Evolutionary conservation across 2,113 vertebrate species (phyloP).

Genomic region (Peromyscus maniculatus): DNA sequence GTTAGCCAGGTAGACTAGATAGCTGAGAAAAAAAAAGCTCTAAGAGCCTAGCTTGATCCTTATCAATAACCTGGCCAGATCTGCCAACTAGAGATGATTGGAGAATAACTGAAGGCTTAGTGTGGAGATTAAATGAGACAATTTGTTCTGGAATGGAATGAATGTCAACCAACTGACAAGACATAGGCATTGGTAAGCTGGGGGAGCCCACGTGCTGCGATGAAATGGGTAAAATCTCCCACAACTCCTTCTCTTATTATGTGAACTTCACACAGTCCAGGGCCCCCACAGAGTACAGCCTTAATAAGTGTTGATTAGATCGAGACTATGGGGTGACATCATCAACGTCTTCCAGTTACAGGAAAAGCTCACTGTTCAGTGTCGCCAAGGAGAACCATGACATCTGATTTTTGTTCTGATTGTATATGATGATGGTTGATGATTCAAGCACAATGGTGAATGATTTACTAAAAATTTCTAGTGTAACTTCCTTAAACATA

Average conservation of each 20-base stretch:
- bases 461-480: background rate
- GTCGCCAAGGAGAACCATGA: background rate
- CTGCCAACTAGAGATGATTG: background rate
- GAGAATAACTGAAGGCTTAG: background rate
- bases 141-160: background rate
- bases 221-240: background rate
- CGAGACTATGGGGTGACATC: background rate
- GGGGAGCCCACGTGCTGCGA: background rate
- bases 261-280: background rate
- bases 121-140: background rate
- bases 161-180: constrained; percentile 2
- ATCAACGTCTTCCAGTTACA: constrained; percentile 7
- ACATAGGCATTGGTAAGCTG: rapidly evolving
- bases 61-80: background rate
- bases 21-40: background rate
- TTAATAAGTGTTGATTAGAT: background rate
- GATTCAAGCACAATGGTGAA: background rate
- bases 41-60: background rate
- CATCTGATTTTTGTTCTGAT: background rate
- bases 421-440: background rate
- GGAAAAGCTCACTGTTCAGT: background rate
- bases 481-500: background rate
- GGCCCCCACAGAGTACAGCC: background rate
- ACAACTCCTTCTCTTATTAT: background rate
- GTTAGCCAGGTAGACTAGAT: background rate